Percentiles rank a stretch among this genome's conserved stretches.
Conservation (phyloP, 2,888 invertebrate genomes). For the Tillus elongatus region DNA sequence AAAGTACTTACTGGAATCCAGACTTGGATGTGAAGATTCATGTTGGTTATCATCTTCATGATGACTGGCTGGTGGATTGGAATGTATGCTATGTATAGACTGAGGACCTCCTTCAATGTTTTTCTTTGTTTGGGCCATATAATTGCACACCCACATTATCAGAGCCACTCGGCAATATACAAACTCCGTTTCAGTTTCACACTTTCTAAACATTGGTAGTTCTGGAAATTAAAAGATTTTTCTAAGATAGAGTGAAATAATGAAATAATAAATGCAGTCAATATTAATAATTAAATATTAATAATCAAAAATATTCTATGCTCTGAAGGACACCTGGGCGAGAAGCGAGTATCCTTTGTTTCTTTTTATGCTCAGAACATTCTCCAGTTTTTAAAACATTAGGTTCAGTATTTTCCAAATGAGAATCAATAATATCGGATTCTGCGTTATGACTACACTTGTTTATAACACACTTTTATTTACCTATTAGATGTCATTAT, state of each 20-base stretch:
- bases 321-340: no score
- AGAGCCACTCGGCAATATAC: constrained; percentile 71
- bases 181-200: constrained; percentile 59
- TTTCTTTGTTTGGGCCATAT: constrained; percentile 66
- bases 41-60: constrained; percentile 46
- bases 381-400: no score
- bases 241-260: no score
- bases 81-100: constrained; percentile 31
- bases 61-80: constrained; percentile 40
- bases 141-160: constrained; percentile 83
- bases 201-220: constrained; percentile 64
- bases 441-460: no score
- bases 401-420: no score
- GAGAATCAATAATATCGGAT: no score
- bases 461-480: no score
- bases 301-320: no score
- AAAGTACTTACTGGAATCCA: constrained; percentile 48
- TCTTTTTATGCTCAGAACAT: no score
- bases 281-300: background rate
- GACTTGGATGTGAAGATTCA: constrained; percentile 50
- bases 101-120: constrained; percentile 34
- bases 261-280: constrained; percentile 2
- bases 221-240: constrained; percentile 44
- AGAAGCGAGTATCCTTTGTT: no score
- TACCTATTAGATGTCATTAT: no score